Conservation (phyloP, 2,888 invertebrate genomes). For the Autographa gamma region DNA sequence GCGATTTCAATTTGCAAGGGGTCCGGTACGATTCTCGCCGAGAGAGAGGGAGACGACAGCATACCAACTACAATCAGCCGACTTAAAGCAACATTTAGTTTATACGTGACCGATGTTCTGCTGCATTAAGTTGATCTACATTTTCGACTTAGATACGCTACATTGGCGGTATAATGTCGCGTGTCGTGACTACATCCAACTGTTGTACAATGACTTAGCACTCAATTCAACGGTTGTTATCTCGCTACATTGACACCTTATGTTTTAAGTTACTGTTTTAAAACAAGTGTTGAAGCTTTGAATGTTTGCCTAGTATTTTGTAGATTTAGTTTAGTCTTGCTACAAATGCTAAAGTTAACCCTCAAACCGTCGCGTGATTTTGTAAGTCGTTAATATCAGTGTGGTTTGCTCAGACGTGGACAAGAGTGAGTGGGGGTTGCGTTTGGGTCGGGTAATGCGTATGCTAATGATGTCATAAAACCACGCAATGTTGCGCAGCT, state of each 20-base stretch:
- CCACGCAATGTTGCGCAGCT: not conserved
- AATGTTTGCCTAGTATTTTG: not conserved
- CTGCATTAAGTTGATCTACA: slow-evolving; percentile 56
- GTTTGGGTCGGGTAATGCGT: slow-evolving; percentile 5
- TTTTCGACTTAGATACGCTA: slow-evolving; percentile 50
- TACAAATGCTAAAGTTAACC: not conserved
- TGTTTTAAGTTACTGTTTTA: slow-evolving; percentile 36
- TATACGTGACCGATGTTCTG: slow-evolving; percentile 54
- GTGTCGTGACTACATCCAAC: slow-evolving; percentile 51
- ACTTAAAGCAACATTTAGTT: slow-evolving; percentile 53
- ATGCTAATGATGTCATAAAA: slow-evolving; percentile 9
- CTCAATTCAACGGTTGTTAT: slow-evolving; percentile 50
- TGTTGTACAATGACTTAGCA: slow-evolving; percentile 46
- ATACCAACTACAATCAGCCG: slow-evolving; percentile 51
- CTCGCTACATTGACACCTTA: slow-evolving; percentile 52
- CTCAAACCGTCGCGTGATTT: not conserved
- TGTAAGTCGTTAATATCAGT: slow-evolving; percentile 1
- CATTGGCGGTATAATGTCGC: slow-evolving; percentile 56
- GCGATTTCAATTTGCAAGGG: slow-evolving; percentile 83
- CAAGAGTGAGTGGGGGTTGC: not conserved
- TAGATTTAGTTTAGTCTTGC: not conserved
- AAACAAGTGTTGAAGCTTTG: slow-evolving; percentile 14
- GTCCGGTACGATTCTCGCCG: slow-evolving; percentile 43
- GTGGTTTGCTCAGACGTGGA: not conserved
- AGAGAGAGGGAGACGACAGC: slow-evolving; percentile 32